A percentile compares a stretch with the other conserved stretches of the same genome.
Evolutionary conservation across 2,888 invertebrate genomes (phyloP).

Genomic region (Tridacna gigas): DNA sequence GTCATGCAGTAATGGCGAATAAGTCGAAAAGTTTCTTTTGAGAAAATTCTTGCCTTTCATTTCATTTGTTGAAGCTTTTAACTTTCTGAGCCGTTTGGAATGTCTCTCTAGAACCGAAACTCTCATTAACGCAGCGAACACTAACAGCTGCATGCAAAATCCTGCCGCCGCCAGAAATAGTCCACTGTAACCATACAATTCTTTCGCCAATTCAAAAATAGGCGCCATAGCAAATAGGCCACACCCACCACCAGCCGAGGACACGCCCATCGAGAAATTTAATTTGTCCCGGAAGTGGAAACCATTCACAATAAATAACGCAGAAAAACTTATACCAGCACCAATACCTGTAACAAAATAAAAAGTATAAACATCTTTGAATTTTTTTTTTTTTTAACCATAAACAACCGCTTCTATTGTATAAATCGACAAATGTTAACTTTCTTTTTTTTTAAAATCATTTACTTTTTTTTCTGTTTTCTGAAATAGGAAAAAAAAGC

Average conservation of each 20-base stretch:
- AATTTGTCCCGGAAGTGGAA: conserved; percentile 51
- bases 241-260: conserved; percentile 47
- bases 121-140: conserved; percentile 38
- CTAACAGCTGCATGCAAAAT: conserved; percentile 38
- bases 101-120: conserved; percentile 9
- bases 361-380: neutral
- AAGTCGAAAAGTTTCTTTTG: conserved; percentile 1
- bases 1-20: conserved; percentile 2
- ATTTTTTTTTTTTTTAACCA: too few relatives aligned
- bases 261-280: conserved; percentile 54
- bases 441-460: too few relatives aligned
- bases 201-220: conserved; percentile 32
- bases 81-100: conserved; percentile 16
- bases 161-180: conserved; percentile 51
- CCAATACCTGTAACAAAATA: conserved; percentile 12
- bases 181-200: conserved; percentile 48
- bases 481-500: too few relatives aligned
- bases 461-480: too few relatives aligned
- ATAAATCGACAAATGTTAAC: too few relatives aligned
- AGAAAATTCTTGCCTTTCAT: neutral
- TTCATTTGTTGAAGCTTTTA: neutral
- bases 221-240: conserved; percentile 56
- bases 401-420: too few relatives aligned
- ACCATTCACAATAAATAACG: conserved; percentile 18
- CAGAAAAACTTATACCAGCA: conserved; percentile 17